Conservation (phyloP, 1,140 invertebrate genomes). For the Rhagoletis zephyria region DNA sequence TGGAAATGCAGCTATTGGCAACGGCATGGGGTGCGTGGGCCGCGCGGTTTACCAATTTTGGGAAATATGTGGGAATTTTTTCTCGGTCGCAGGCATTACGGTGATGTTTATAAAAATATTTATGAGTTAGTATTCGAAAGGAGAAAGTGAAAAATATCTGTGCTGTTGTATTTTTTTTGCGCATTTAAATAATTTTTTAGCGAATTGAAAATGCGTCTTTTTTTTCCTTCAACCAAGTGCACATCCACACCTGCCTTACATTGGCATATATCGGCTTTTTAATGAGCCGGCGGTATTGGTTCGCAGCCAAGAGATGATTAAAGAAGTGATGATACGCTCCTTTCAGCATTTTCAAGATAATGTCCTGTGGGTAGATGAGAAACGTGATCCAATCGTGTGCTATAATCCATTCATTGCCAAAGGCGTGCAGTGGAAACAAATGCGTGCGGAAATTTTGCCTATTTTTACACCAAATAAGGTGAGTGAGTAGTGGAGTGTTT, state of each 20-base stretch:
- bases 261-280: slow-evolving; percentile 65
- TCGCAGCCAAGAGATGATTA: slow-evolving; percentile 57
- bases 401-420: slow-evolving; percentile 64
- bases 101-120: slow-evolving; percentile 60
- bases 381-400: slow-evolving; percentile 58
- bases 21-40: slow-evolving; percentile 58
- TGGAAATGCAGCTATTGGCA: slow-evolving; percentile 60
- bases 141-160: not conserved
- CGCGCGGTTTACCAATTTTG: slow-evolving; percentile 59
- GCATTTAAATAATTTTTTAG: not conserved
- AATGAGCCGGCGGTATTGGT: slow-evolving; percentile 64
- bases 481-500: not conserved
- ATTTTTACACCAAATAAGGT: slow-evolving; percentile 63
- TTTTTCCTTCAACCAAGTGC: slow-evolving; percentile 54
- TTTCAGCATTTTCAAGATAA: slow-evolving; percentile 63
- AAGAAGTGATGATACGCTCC: slow-evolving; percentile 59
- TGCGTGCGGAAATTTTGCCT: slow-evolving; percentile 61
- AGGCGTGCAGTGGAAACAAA: slow-evolving; percentile 59
- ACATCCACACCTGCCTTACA: slow-evolving; percentile 58
- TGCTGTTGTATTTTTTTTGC: too few relatives aligned
- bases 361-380: slow-evolving; percentile 57
- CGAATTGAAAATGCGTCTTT: not conserved
- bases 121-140: slow-evolving; percentile 60
- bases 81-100: slow-evolving; percentile 59
- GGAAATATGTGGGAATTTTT: slow-evolving; percentile 63